Evolutionary conservation across 2,113 vertebrate genomes (phyloP).

Genomic region (Lanius collurio): DNA sequence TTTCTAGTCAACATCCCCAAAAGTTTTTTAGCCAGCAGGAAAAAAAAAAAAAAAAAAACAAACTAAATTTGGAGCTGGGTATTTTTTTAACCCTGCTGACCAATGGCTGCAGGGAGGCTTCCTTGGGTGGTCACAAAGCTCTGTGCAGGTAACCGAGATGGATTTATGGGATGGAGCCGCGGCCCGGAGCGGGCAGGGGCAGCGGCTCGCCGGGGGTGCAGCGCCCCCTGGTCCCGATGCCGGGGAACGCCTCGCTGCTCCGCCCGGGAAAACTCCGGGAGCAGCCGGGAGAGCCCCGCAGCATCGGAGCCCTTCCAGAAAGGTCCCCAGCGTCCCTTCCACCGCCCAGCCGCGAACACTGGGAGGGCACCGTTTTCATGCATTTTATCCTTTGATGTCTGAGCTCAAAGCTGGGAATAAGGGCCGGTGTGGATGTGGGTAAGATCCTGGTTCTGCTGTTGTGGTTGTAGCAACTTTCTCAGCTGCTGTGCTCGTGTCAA

Average conservation of each 20-base stretch:
- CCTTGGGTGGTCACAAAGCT: neutral
- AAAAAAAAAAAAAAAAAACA: neutral
- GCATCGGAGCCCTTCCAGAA: neutral
- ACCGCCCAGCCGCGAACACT: neutral
- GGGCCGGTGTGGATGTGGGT: accelerated
- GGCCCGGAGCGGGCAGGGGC: neutral
- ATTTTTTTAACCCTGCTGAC: neutral
- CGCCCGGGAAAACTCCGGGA: neutral
- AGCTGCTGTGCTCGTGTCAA: neutral
- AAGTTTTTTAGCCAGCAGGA: neutral
- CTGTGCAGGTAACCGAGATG: accelerated
- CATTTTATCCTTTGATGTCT: neutral
- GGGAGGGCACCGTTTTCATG: neutral
- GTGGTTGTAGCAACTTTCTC: neutral
- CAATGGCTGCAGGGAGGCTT: neutral
- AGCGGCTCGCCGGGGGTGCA: neutral
- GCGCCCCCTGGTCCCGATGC: slow-evolving; percentile 30
- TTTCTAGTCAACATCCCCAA: neutral
- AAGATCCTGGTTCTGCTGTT: neutral
- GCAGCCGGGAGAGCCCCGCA: neutral
- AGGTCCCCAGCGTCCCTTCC: neutral
- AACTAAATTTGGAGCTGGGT: neutral
- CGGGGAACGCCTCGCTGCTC: neutral
- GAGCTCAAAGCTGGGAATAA: neutral
- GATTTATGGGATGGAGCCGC: neutral